A percentile compares a stretch with the other conserved stretches of the same genome.
These are phyloP conservation scores for Pseudolaguvia tuberculata DNA, from an alignment of 2,113 vertebrate genomes.

Conservation along the genomic window DNA sequence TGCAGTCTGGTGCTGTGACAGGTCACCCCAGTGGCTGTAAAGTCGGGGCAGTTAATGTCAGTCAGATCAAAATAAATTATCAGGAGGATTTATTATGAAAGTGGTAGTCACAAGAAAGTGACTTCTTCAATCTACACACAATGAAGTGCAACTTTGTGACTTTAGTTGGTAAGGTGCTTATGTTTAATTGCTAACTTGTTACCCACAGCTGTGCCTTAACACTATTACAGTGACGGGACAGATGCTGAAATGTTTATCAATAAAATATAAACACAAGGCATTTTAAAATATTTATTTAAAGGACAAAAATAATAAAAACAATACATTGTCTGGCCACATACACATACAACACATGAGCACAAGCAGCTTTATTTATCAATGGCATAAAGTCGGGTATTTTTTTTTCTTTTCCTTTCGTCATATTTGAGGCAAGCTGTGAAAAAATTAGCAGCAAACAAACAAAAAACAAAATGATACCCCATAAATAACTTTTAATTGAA, in stretches of 20 bases:
- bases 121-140: no score
- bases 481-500: slow-evolving; percentile 13
- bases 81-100: background rate
- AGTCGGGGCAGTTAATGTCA: background rate
- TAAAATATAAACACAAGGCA: background rate
- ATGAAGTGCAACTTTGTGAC: no score
- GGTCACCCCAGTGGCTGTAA: background rate
- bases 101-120: background rate
- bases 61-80: background rate
- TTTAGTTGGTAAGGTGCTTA: background rate
- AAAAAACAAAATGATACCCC: slow-evolving; percentile 23
- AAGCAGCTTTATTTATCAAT: slow-evolving; percentile 54
- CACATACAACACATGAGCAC: slow-evolving; percentile 48
- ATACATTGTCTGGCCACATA: slow-evolving; percentile 54
- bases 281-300: slow-evolving; percentile 55
- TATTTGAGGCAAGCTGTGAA: slow-evolving; percentile 45
- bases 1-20: background rate
- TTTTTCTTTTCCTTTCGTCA: slow-evolving; percentile 23
- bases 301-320: slow-evolving; percentile 41
- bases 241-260: background rate
- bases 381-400: slow-evolving; percentile 44
- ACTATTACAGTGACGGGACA: no score
- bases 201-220: background rate
- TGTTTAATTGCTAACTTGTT: background rate
- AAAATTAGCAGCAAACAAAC: slow-evolving; percentile 53